phyloP scores from a whole-genome alignment of 2,888 invertebrate genomes.

The Aphodius granarius region DNA sequence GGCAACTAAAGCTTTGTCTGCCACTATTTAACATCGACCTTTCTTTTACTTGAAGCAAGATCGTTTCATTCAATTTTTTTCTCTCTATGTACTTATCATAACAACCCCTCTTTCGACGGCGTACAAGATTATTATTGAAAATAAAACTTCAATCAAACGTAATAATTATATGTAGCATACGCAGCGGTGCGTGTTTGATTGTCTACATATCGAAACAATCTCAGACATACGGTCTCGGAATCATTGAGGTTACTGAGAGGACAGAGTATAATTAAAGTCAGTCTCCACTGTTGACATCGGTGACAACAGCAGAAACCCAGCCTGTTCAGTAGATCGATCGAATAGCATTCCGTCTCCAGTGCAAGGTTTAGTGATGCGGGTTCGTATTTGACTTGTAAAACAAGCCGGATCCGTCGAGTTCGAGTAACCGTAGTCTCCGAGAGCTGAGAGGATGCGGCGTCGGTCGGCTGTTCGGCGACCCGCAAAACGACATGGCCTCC shows the following conservation, averaged over 20 bases:
- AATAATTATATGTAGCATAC: too few species aligned
- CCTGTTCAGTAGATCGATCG: not conserved
- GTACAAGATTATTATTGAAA: too few species aligned
- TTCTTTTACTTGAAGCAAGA: too few species aligned
- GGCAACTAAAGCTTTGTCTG: too few species aligned
- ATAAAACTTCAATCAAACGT: too few species aligned
- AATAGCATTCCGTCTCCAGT: not conserved
- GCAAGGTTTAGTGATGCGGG: not conserved
- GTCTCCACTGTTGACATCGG: not conserved
- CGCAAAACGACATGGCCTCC: constrained; percentile 32
- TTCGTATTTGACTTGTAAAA: not conserved
- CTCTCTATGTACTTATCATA: too few species aligned
- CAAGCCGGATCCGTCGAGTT: not conserved
- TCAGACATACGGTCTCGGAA: too few species aligned
- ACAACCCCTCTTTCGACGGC: too few species aligned
- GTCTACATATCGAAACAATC: too few species aligned
- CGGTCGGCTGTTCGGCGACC: constrained; percentile 25
- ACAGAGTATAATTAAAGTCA: not conserved
- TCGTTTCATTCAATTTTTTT: too few species aligned
- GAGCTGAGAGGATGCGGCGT: not conserved
- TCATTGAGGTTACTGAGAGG: not conserved
- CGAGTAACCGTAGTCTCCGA: not conserved
- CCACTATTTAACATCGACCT: too few species aligned
- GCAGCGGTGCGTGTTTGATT: too few species aligned
- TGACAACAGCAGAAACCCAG: not conserved